Percentiles rank a stretch among this genome's conserved stretches.
These are phyloP conservation scores for Pseudachorutes palmiensis DNA, from an alignment of 1,140 invertebrate genomes.

Conservation along the genomic window DNA sequence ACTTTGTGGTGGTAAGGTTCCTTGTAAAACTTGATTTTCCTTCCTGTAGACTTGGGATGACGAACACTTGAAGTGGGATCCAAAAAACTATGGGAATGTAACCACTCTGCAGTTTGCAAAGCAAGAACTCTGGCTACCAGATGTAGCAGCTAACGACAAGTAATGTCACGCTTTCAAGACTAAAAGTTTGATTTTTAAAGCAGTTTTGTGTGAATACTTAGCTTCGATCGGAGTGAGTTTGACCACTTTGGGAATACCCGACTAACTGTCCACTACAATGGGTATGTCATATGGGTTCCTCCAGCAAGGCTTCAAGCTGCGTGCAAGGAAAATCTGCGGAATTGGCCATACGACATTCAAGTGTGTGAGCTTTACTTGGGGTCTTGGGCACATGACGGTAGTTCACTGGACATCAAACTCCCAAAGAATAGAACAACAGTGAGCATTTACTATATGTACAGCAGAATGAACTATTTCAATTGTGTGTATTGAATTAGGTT, in stretches of 20 bases:
- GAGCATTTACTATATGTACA: too few relatives aligned
- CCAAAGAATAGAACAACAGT: conserved; percentile 23
- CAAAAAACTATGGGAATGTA: conserved; percentile 41
- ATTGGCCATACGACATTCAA: conserved; percentile 39
- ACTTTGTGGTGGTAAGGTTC: too few relatives aligned
- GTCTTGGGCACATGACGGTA: conserved; percentile 36
- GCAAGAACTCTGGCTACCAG: conserved; percentile 44
- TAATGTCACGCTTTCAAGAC: conserved; percentile 25
- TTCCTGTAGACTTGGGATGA: conserved; percentile 42
- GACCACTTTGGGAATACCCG: conserved; percentile 36
- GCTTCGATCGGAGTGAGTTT: conserved; percentile 34
- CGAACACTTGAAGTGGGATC: conserved; percentile 44
- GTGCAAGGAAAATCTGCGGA: conserved; percentile 27
- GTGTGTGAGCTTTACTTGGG: conserved; percentile 31
- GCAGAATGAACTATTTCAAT: background rate
- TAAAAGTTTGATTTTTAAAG: background rate
- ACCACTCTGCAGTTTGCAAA: conserved; percentile 41
- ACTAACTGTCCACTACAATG: conserved; percentile 15
- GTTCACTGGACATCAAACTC: conserved; percentile 23
- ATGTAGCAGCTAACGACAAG: conserved; percentile 45
- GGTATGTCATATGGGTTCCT: conserved; percentile 29
- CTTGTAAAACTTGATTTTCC: conserved; percentile 30
- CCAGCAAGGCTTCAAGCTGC: conserved; percentile 34
- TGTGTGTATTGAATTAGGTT: conserved; percentile 16
- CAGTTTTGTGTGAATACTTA: conserved; percentile 13